These are phyloP conservation scores for Gonatopus flavifemur DNA, from an alignment of 1,140 invertebrate species.

Conservation along the genomic window DNA sequence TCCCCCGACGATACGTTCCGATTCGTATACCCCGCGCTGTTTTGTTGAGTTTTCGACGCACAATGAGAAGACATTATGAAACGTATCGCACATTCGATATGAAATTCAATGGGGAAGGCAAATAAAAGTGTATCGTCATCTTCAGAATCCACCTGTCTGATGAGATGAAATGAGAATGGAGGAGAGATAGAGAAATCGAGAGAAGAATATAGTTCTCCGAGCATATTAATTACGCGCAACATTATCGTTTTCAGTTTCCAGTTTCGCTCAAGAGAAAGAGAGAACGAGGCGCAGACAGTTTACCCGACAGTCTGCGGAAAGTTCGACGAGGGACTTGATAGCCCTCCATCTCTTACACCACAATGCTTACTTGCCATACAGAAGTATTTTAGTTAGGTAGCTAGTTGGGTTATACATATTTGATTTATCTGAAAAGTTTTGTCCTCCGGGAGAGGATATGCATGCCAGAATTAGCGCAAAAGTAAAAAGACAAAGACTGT, in stretches of 20 bases:
- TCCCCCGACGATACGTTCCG: too few relatives aligned
- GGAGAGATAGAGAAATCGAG: conserved; percentile 16
- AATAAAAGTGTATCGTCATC: not conserved
- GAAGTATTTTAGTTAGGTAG: too few relatives aligned
- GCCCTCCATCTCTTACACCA: not conserved
- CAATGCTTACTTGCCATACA: not conserved
- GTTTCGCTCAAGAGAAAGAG: not conserved
- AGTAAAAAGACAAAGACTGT: too few relatives aligned
- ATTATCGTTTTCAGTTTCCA: conserved; percentile 28
- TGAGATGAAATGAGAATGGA: conserved; percentile 6
- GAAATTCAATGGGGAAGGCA: not conserved
- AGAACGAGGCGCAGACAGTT: conserved; percentile 18
- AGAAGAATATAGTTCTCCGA: not conserved
- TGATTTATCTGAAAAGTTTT: conserved; percentile 32
- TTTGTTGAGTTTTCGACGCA: not conserved
- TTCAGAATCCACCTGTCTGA: too few relatives aligned
- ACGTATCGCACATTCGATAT: not conserved
- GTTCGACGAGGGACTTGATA: conserved; percentile 16
- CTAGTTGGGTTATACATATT: conserved; percentile 21
- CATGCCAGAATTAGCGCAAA: conserved; percentile 22
- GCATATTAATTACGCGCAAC: conserved; percentile 32
- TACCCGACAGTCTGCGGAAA: not conserved
- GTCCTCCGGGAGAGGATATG: conserved; percentile 6
- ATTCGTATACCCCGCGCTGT: not conserved
- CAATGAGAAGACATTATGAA: not conserved